Evolutionary conservation across 2,113 vertebrate species (phyloP).

Genomic region (Microtus ochrogaster): DNA sequence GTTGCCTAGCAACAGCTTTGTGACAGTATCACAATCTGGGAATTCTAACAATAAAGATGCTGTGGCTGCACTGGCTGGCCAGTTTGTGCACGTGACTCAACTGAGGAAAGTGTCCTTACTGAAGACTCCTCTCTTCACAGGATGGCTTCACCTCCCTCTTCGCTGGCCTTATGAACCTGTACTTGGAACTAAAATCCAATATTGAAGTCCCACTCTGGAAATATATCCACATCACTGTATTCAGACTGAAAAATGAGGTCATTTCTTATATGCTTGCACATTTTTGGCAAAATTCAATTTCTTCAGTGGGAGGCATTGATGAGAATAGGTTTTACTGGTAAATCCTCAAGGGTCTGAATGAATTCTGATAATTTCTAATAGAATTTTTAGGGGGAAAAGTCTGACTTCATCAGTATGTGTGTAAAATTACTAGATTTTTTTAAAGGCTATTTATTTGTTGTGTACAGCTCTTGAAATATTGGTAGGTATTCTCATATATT

Average conservation of each 20-base stretch:
- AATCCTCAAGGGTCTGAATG: slow-evolving; percentile 35
- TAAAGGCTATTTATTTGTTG: background rate
- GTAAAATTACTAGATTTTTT: slow-evolving; percentile 33
- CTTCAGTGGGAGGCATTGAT: background rate
- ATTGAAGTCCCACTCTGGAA: slow-evolving; percentile 11
- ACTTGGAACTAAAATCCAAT: slow-evolving; percentile 38
- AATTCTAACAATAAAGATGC: slow-evolving; percentile 89
- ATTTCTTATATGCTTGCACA: slow-evolving; percentile 59
- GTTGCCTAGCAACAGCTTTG: slow-evolving; percentile 92
- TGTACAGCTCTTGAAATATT: background rate
- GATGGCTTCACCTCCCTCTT: background rate
- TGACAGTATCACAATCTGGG: slow-evolving; percentile 89
- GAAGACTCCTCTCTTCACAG: slow-evolving; percentile 11
- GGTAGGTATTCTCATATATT: background rate
- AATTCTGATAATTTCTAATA: slow-evolving; percentile 46
- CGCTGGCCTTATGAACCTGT: background rate
- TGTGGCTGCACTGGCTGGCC: slow-evolving; percentile 76
- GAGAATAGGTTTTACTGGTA: slow-evolving; percentile 12
- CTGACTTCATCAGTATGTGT: background rate
- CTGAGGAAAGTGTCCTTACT: slow-evolving; percentile 44
- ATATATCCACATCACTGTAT: slow-evolving; percentile 44
- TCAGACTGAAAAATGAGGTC: slow-evolving; percentile 59
- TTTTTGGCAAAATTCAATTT: slow-evolving; percentile 63
- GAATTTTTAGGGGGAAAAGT: slow-evolving; percentile 20
- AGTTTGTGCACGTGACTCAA: slow-evolving; percentile 11